These are phyloP conservation scores for Hippopotamus amphibius DNA, from an alignment of 2,113 vertebrate species.

Conservation along the genomic window DNA sequence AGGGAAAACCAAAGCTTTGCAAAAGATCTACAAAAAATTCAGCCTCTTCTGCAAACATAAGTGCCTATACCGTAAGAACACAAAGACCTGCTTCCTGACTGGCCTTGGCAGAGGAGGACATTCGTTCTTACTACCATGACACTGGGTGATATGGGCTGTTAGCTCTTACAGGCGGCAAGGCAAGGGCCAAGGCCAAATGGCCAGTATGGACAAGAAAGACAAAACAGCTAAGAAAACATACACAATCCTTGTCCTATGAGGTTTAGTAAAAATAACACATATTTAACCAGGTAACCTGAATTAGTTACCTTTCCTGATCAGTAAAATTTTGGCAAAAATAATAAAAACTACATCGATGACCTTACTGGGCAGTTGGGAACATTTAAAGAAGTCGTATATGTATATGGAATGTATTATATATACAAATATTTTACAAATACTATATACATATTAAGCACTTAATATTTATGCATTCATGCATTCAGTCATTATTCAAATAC, in stretches of 20 bases:
- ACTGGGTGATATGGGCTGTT: rapidly evolving
- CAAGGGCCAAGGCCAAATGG: too few species aligned
- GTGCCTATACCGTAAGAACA: not conserved
- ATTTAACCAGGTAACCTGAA: not conserved
- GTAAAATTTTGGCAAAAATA: not conserved
- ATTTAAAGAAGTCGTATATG: not conserved
- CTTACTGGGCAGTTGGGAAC: not conserved
- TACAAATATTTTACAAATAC: not conserved
- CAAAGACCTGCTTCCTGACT: not conserved
- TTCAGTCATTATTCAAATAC: not conserved
- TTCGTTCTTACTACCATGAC: not conserved
- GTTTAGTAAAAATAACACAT: not conserved
- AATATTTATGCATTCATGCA: not conserved
- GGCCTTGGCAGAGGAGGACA: not conserved
- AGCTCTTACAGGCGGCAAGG: not conserved
- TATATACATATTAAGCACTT: not conserved
- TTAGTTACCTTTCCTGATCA: not conserved
- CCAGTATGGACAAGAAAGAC: not conserved
- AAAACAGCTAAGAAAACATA: not conserved
- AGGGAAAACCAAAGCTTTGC: not conserved
- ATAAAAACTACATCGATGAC: not conserved
- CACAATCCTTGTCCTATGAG: not conserved
- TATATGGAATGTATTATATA: not conserved
- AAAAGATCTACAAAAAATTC: not conserved
- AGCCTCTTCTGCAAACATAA: not conserved